Evolutionary conservation across 2,113 vertebrate genomes (phyloP).

Genomic region (Chaetorhynchus papuensis): DNA sequence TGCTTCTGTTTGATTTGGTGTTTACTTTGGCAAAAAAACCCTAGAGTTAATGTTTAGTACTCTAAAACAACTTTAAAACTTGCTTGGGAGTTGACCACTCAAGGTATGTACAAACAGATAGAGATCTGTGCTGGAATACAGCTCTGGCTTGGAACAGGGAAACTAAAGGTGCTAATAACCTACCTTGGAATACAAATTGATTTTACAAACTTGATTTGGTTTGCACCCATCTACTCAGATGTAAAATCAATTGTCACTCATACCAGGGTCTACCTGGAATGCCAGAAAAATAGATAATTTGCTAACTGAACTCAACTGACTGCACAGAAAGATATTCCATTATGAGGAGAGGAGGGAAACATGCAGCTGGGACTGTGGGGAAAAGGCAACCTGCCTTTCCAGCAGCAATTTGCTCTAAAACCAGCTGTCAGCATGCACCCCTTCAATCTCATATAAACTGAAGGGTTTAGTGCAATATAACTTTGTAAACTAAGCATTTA

Average conservation of each 20-base stretch:
- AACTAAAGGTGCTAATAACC: background rate
- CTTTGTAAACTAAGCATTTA: background rate
- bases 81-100: background rate
- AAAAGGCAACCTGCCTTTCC: background rate
- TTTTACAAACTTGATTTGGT: background rate
- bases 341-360: background rate
- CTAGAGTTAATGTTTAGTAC: conserved; percentile 34
- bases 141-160: background rate
- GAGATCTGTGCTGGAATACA: background rate
- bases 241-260: background rate
- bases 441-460: background rate
- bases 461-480: background rate
- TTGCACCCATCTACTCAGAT: background rate
- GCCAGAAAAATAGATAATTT: background rate
- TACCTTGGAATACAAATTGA: background rate
- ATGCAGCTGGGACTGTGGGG: background rate
- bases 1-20: conserved; percentile 20
- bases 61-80: conserved; percentile 55
- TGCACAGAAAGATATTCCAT: background rate
- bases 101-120: background rate
- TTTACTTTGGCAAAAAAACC: conserved; percentile 48
- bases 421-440: background rate
- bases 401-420: background rate
- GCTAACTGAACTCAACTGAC: background rate
- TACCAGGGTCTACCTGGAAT: background rate